These are phyloP conservation scores for Toxotes lorentzi DNA, from an alignment of 2,797 vertebrate species.

Conservation along the genomic window DNA sequence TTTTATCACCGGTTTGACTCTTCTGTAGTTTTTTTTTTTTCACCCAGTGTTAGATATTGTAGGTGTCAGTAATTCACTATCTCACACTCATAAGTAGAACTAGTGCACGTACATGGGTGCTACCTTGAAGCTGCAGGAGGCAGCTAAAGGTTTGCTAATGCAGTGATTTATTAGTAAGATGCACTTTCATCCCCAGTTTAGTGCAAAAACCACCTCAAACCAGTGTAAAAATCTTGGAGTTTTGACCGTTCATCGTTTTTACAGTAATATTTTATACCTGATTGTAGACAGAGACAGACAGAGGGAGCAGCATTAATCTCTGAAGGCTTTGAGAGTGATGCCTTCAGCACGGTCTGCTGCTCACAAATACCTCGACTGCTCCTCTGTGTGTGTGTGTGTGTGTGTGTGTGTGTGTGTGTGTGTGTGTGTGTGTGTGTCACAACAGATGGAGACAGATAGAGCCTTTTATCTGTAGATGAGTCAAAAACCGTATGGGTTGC, in stretches of 20 bases:
- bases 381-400: not conserved
- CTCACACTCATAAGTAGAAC: not conserved
- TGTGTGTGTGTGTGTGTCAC: conserved; percentile 37
- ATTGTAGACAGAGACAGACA: conserved; percentile 12
- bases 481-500: conserved; percentile 46
- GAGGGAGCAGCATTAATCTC: conserved; percentile 46
- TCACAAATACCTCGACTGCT: conserved; percentile 57
- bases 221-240: not conserved
- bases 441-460: conserved; percentile 72
- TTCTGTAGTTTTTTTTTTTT: not conserved
- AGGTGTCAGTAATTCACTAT: not conserved
- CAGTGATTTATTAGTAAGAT: not conserved
- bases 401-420: not conserved
- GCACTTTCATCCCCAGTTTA: not conserved
- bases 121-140: not conserved
- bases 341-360: conserved; percentile 65
- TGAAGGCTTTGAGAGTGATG: conserved; percentile 55
- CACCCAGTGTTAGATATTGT: not conserved
- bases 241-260: conserved; percentile 15
- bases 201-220: not conserved
- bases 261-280: conserved; percentile 1
- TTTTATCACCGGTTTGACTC: no score
- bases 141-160: not conserved
- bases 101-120: not conserved
- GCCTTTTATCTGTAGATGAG: conserved; percentile 75